A percentile compares a stretch with the other conserved stretches of the same genome.
phyloP scores from a whole-genome alignment of 2,797 vertebrate genomes.

The Luscinia luscinia region DNA sequence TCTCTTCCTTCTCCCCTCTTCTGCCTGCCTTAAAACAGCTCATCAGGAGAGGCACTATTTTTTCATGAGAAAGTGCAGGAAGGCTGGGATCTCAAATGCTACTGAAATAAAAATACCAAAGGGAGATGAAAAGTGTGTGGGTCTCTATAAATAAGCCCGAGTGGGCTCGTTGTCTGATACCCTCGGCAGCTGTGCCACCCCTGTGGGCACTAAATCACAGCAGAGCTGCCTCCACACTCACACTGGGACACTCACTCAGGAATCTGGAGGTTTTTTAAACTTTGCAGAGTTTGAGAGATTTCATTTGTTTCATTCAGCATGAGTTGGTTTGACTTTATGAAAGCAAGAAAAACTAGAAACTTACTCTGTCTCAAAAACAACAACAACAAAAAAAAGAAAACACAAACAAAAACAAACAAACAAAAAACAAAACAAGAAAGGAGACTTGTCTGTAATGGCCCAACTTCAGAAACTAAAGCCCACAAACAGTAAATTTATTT shows the following conservation, averaged over 20 bases:
- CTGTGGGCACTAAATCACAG: neutral
- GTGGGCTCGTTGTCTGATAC: neutral
- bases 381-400: neutral
- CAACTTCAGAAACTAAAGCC: neutral
- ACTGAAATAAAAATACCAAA: conserved; percentile 10
- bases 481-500: neutral
- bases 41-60: neutral
- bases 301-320: neutral
- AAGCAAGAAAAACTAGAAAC: neutral
- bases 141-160: neutral
- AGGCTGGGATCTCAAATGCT: neutral
- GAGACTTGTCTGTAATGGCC: neutral
- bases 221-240: neutral
- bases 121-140: neutral
- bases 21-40: neutral
- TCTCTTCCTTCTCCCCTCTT: neutral
- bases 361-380: neutral
- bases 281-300: neutral
- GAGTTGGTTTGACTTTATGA: neutral
- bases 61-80: neutral
- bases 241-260: neutral
- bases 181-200: neutral
- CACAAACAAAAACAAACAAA: neutral
- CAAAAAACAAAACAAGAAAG: neutral
- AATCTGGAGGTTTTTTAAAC: neutral